phyloP scores from a whole-genome alignment of 2,113 vertebrate species.

The Nothoprocta perdicaria region DNA sequence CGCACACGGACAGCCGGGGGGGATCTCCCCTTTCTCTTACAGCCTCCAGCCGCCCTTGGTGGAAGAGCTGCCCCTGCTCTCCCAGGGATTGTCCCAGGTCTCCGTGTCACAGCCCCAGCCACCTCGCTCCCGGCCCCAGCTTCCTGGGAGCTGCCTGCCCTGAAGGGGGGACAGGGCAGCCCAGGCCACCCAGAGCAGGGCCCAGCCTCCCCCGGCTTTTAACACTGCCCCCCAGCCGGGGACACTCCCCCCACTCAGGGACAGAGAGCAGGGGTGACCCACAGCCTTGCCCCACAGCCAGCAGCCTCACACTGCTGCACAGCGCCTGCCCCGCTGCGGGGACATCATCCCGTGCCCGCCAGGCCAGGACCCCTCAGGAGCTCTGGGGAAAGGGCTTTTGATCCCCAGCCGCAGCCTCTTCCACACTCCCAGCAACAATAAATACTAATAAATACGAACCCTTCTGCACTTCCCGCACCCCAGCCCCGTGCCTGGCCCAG shows the following conservation, averaged over 20 bases:
- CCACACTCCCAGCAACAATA: slow-evolving; percentile 33
- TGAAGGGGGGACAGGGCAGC: background rate
- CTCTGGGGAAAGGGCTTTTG: background rate
- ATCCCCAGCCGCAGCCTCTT: background rate
- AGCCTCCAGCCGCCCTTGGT: background rate
- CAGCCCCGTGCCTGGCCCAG: rapidly evolving
- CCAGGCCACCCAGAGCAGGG: background rate
- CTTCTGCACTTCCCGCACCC: background rate
- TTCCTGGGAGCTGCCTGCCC: background rate
- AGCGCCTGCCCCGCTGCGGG: background rate
- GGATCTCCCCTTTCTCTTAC: no score
- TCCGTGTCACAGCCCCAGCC: background rate
- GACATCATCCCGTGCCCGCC: rapidly evolving
- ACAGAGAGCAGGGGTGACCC: background rate
- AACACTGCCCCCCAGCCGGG: rapidly evolving
- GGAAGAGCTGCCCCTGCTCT: background rate
- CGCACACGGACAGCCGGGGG: background rate
- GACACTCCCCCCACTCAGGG: background rate
- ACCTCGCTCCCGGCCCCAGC: background rate
- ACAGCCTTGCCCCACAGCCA: rapidly evolving
- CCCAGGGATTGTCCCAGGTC: background rate
- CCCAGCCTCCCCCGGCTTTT: background rate
- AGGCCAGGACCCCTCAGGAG: background rate
- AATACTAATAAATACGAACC: slow-evolving; percentile 72
- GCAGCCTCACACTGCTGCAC: background rate